A percentile compares a stretch with the other conserved stretches of the same genome.
phyloP scores from a whole-genome alignment of 92 coral and sea anemone species.

The Zoanthus sociatus region DNA sequence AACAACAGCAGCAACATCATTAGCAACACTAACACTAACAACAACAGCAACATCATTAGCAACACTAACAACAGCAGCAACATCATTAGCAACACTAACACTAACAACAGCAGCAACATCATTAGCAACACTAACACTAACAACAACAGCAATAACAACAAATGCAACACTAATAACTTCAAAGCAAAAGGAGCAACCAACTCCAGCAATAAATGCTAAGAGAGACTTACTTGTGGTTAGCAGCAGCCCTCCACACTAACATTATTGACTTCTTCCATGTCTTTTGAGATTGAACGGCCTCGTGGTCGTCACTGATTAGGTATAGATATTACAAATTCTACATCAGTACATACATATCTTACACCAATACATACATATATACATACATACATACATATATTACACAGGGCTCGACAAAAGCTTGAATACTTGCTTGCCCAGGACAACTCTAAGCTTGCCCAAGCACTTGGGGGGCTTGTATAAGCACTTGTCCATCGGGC shows the following conservation, averaged over 20 bases:
- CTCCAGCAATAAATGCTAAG: no score
- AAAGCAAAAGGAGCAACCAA: no score
- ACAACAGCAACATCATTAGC: neutral
- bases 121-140: neutral
- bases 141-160: neutral
- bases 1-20: neutral
- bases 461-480: no score
- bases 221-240: slow-evolving; percentile 90
- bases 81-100: neutral
- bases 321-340: no score
- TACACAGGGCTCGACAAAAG: no score
- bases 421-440: no score
- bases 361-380: no score
- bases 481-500: no score
- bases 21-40: neutral
- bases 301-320: slow-evolving; percentile 81
- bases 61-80: neutral
- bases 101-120: neutral
- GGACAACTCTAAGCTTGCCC: no score
- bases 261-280: slow-evolving; percentile 98
- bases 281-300: slow-evolving; percentile 94
- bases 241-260: slow-evolving; percentile 99
- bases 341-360: no score
- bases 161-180: no score
- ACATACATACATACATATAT: no score